phyloP scores from a whole-genome alignment of 2,888 invertebrate genomes.

The Eilema griseolum region DNA sequence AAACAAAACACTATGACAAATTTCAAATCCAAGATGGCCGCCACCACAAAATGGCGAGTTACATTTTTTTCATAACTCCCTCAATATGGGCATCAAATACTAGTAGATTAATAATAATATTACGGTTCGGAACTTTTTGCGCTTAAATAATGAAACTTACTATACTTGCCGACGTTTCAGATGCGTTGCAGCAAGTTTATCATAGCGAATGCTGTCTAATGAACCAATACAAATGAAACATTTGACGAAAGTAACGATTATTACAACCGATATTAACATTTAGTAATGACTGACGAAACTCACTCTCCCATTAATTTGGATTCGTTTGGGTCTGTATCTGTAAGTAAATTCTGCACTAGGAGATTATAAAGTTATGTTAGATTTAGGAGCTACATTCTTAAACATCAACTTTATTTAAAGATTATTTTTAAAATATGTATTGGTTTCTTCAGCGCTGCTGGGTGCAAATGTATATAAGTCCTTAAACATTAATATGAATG shows the following conservation, averaged over 20 bases:
- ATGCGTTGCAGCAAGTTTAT: not conserved
- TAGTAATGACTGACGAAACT: not conserved
- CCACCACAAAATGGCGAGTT: too few relatives aligned
- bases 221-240: not conserved
- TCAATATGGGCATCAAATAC: too few relatives aligned
- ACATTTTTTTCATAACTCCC: too few relatives aligned
- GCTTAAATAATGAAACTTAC: too few relatives aligned
- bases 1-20: too few relatives aligned
- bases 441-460: not conserved
- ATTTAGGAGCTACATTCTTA: not conserved
- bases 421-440: not conserved
- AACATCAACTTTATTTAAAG: not conserved
- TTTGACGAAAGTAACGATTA: not conserved
- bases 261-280: not conserved
- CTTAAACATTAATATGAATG: not conserved
- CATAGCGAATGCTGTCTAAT: not conserved
- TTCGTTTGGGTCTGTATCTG: not conserved
- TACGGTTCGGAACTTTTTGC: too few relatives aligned
- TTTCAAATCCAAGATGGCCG: too few relatives aligned
- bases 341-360: not conserved
- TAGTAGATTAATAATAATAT: too few relatives aligned
- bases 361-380: too few relatives aligned
- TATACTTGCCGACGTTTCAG: too few relatives aligned
- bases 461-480: conserved; percentile 1
- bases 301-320: too few relatives aligned